Base-by-base conservation (phyloP, 2,888 invertebrate genomes). In the Pammene aurita region DNA sequence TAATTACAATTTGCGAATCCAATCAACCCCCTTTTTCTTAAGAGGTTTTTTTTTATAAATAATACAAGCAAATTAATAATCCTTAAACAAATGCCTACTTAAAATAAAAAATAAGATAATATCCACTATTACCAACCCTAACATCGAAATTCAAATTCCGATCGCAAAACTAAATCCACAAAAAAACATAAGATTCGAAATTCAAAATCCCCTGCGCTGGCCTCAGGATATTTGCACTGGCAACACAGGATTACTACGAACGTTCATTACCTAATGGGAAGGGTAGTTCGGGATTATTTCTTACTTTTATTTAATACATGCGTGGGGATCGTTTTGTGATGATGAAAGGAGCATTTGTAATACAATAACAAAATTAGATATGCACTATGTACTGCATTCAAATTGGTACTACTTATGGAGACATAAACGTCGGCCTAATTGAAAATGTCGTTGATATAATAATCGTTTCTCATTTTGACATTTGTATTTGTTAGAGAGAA, bases 181-280 rank as follows among this genome's bases (percentile, higher is more conserved):
- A 76, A 77, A 71, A 76, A 79, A 77, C 73, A 74, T 67, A 76
- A 80, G 77, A 82, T 80, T 85, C 80, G 71, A 80, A 85, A 81
- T 85, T 86, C 75, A 76, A 84, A 84, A 82, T 85, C 84, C 84
- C 83, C 80, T 77, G 79, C 78, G 77, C 82, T 67, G 69, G 86
- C 88, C 85, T 63, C 76, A 75, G 86, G 89, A 77, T 89, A 84
- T 89, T 88, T 87, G 80, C 85, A 75, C 75, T 82, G 74, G 77
- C 73, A 72, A 76, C 80, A 79, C 77, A 52, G 87, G 87, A 88
- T 88, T 89, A 89, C 80, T 76, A 73, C 81, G 81, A 87, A 85
- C 83, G 80, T 86, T 88, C 86, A 89, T 89, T 89, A 87, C 80
- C 80, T 87, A 88, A 84, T 84, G 81, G 84, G 60, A 70, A 67